These are phyloP conservation scores for Intellagama lesueurii DNA, from an alignment of 2,797 vertebrate species.

Conservation along the genomic window DNA sequence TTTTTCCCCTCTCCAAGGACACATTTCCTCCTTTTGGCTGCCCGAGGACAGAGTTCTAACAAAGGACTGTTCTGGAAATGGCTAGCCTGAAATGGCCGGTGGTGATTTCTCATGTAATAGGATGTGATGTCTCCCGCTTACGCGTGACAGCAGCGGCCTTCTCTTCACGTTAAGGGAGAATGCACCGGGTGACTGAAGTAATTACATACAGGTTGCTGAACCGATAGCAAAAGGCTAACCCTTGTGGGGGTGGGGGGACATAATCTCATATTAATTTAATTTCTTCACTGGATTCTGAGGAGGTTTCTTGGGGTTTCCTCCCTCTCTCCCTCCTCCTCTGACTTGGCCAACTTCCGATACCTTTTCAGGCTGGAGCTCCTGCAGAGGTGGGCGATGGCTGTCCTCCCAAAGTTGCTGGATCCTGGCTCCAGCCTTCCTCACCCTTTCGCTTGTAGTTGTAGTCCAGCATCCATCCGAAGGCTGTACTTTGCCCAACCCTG, in stretches of 20 bases:
- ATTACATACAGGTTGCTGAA: constrained; percentile 64
- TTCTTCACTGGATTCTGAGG: constrained; percentile 22
- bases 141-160: constrained; percentile 62
- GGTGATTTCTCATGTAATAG: constrained; percentile 65
- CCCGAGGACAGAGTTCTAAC: constrained; percentile 66
- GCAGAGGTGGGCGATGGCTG: too few relatives aligned
- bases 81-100: constrained; percentile 63
- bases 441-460: too few relatives aligned
- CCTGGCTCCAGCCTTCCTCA: too few relatives aligned
- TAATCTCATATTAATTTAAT: constrained; percentile 19
- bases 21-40: not conserved
- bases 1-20: not conserved
- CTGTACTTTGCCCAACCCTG: too few relatives aligned
- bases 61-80: constrained; percentile 65
- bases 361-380: not conserved
- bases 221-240: constrained; percentile 51
- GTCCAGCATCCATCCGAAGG: too few relatives aligned
- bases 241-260: not conserved
- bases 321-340: not conserved
- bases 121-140: constrained; percentile 69
- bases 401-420: too few relatives aligned
- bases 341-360: too few relatives aligned
- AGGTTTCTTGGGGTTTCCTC: not conserved
- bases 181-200: constrained; percentile 64
- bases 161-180: constrained; percentile 63